phyloP scores from a whole-genome alignment of 1,140 invertebrate species.

The Coelopa frigida region DNA sequence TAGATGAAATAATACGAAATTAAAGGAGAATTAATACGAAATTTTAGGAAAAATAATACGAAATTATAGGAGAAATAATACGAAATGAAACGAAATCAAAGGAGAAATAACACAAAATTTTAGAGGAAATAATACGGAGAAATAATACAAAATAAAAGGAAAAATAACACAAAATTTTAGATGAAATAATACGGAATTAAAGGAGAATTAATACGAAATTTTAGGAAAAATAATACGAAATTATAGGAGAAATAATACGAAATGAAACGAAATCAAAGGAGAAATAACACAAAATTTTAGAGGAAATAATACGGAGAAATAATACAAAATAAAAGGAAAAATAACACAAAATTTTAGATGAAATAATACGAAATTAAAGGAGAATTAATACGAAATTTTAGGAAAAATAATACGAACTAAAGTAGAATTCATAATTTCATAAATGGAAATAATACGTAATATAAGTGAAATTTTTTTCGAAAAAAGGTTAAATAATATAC shows the following conservation, averaged over 20 bases:
- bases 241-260: neutral
- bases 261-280: slow-evolving; percentile 3
- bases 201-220: too few species aligned
- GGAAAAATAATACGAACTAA: neutral
- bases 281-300: neutral
- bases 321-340: neutral
- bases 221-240: neutral
- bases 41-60: neutral
- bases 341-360: slow-evolving; percentile 1
- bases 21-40: too few species aligned
- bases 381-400: too few species aligned
- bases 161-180: slow-evolving; percentile 3
- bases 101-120: neutral
- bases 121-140: neutral
- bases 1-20: too few species aligned
- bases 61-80: slow-evolving; percentile 1
- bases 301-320: neutral
- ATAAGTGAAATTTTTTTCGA: too few species aligned
- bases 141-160: neutral
- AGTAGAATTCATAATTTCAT: too few species aligned
- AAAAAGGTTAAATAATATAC: too few species aligned
- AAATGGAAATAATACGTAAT: too few species aligned
- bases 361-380: too few species aligned
- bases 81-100: slow-evolving; percentile 2
- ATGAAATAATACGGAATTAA: too few species aligned